Base-by-base conservation (phyloP, 2,888 invertebrate genomes). In the Athalia cordata region DNA sequence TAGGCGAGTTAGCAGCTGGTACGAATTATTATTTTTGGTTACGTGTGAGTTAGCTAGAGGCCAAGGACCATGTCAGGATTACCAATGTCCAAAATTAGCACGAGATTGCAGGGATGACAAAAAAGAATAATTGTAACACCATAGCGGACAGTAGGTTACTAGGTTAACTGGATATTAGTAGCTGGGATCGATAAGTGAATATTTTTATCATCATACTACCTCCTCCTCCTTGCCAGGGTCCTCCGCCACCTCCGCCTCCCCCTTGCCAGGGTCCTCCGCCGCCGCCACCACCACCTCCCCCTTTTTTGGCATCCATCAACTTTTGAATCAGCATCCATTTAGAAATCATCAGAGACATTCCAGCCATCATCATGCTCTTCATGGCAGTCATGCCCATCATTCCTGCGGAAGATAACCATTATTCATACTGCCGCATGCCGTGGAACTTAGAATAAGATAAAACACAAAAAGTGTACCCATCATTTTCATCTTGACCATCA, bases 341-440 rank as follows among this genome's bases (percentile, higher is more conserved):
- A 2, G 93, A 91, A 77, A 93, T 85, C 91, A 93, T 91, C 81
- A 93, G 90, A 0, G 93, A 92, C 91, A 93, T 92, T 87, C 93
- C 93, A 65, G 93, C 92, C 86, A 93, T 92, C 90, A 93, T 91
- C 92, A 93, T 92, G 11, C 92, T 92, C 84, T 93, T 93, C 85
- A 93, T 91, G 0, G 93, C 91, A 90, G 92, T 92, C 91, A 93
- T 91, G 45, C 93, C 93, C 91, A 92, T 92, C 92, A 93, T 91
- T 0, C 92, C 92, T 92, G 91, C 91, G 2, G 2, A 91, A 92
- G 91, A 92, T 91, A 68, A 57, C 61, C 61, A 55, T 75, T 29
- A 55, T 55, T 70, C n/a, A 11, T 57, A 13, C 15, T 49, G 50
- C 68, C 11, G 61, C 49, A 67, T 79, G 11, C 11, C 50, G 11